phyloP scores from a whole-genome alignment of 2,113 vertebrate species.

The Anoplopoma fimbria region DNA sequence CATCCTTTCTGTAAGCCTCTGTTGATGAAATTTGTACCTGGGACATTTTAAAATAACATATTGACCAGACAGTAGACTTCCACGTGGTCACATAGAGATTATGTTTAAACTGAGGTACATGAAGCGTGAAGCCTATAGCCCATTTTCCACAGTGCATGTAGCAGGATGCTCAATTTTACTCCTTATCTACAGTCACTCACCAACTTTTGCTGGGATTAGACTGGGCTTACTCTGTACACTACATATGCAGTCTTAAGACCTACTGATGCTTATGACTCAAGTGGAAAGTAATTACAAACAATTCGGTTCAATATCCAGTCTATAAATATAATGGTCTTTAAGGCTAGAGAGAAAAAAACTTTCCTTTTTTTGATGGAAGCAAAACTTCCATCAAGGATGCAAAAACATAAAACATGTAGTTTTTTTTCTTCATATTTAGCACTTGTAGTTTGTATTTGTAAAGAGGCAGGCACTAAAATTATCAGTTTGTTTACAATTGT shows the following conservation, averaged over 20 bases:
- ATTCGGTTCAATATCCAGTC: conserved; percentile 2
- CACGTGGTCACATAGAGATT: conserved; percentile 35
- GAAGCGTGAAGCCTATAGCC: conserved; percentile 64
- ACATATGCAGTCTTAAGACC: conserved; percentile 58
- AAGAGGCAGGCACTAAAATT: background rate
- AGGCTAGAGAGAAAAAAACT: background rate
- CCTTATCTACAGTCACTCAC: conserved; percentile 64
- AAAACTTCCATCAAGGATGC: background rate
- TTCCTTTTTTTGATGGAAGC: background rate
- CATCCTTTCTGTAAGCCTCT: background rate
- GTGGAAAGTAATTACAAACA: conserved; percentile 54
- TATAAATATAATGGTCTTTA: conserved; percentile 19
- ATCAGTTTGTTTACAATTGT: background rate
- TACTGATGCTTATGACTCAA: conserved; percentile 44
- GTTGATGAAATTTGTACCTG: conserved; percentile 28
- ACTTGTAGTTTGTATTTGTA: background rate
- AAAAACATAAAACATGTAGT: background rate
- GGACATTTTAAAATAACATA: conserved; percentile 51
- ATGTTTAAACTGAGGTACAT: conserved; percentile 48
- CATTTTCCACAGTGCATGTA: conserved; percentile 56
- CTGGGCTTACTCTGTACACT: conserved; percentile 40
- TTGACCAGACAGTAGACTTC: conserved; percentile 38
- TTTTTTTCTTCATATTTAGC: background rate
- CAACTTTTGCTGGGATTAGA: conserved; percentile 56
- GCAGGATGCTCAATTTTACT: conserved; percentile 53